phyloP scores from a whole-genome alignment of 1,140 invertebrate species.

The Bradysia coprophila region DNA sequence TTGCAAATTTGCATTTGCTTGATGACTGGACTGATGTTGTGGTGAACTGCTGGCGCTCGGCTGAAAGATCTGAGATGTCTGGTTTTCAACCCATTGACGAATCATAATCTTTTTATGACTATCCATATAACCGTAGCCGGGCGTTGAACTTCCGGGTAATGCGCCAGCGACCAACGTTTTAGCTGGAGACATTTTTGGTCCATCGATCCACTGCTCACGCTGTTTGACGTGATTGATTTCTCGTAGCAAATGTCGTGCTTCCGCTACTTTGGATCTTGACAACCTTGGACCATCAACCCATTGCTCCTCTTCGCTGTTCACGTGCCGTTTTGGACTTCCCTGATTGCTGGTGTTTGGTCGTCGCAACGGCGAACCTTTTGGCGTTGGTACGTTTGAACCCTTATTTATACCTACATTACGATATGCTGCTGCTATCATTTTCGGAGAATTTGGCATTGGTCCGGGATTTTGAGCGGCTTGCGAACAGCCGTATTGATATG shows the following conservation, averaged over 20 bases:
- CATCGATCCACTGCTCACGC: conserved; percentile 86
- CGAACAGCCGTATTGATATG: conserved; percentile 4
- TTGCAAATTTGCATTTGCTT: not conserved
- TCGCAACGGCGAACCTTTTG: conserved; percentile 35
- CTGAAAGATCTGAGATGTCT: conserved; percentile 53
- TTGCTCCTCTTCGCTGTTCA: conserved; percentile 63
- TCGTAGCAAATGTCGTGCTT: conserved; percentile 58
- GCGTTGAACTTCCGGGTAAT: conserved; percentile 15
- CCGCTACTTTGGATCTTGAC: conserved; percentile 62
- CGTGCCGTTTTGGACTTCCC: conserved; percentile 20
- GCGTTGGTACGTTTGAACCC: conserved; percentile 26
- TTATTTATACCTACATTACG: conserved; percentile 12
- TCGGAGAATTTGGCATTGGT: conserved; percentile 6
- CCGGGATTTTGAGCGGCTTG: conserved; percentile 3
- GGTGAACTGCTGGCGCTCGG: conserved; percentile 8
- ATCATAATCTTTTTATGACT: conserved; percentile 85
- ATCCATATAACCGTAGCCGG: conserved; percentile 69
- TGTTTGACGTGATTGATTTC: conserved; percentile 53
- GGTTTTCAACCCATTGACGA: conserved; percentile 82
- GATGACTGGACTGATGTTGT: conserved; percentile 5
- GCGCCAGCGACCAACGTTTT: conserved; percentile 6
- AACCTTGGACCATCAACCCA: conserved; percentile 92
- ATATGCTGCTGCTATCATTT: conserved; percentile 8
- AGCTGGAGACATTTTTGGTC: conserved; percentile 38
- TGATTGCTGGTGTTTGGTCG: conserved; percentile 15